Evolutionary conservation across 2,888 invertebrate genomes (phyloP).

Genomic region (Oscheius sp.): DNA sequence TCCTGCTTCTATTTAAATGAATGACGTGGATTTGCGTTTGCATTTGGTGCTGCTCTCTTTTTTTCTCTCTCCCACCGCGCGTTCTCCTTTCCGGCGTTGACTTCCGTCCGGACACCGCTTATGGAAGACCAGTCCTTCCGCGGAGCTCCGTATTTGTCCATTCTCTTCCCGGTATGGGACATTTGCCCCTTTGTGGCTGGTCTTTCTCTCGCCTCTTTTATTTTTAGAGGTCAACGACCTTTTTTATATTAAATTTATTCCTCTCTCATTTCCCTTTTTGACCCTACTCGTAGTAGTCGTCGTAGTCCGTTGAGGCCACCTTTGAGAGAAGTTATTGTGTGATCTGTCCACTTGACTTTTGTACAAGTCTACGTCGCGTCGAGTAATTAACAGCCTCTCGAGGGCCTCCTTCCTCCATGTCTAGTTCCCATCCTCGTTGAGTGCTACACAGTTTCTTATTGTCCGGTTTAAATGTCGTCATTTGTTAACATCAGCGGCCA

Average conservation of each 20-base stretch:
- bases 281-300: too few species aligned
- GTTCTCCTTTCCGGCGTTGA: constrained; percentile 35
- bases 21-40: constrained; percentile 14
- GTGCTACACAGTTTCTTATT: background rate
- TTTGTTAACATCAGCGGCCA: background rate
- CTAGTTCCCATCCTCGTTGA: background rate
- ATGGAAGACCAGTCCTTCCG: constrained; percentile 26
- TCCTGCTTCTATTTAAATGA: background rate
- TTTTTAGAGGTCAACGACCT: constrained; percentile 3
- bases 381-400: constrained; percentile 12
- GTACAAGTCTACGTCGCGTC: background rate
- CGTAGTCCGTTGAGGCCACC: too few species aligned
- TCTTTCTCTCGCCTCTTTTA: background rate
- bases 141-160: constrained; percentile 32
- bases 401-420: background rate
- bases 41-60: constrained; percentile 1
- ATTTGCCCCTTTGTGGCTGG: constrained; percentile 3
- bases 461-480: background rate
- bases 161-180: constrained; percentile 28
- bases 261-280: background rate
- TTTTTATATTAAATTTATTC: background rate
- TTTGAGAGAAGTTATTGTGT: background rate
- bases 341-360: background rate
- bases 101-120: constrained; percentile 38
- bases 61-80: constrained; percentile 17